Conservation (phyloP, 2,113 vertebrate genomes). For the Phasianus colchicus region DNA sequence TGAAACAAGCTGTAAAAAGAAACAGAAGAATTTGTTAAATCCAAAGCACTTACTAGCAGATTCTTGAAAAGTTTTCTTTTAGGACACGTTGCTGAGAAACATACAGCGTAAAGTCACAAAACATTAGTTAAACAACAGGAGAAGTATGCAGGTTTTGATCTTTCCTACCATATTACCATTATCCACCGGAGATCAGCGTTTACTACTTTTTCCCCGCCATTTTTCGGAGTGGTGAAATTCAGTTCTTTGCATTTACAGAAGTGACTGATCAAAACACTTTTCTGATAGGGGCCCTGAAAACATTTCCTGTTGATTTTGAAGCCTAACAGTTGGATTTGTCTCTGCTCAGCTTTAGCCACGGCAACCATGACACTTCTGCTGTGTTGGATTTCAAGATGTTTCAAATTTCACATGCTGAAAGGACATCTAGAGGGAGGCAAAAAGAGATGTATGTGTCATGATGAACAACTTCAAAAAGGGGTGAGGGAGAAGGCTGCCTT, state of each 20-base stretch:
- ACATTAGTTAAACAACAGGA: not conserved
- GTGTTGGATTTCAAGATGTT: not conserved
- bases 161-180: not conserved
- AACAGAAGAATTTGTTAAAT: not conserved
- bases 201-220: not conserved
- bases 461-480: not conserved
- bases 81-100: not conserved
- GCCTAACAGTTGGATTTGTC: not conserved
- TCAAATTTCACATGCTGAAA: not conserved
- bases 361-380: not conserved
- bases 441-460: accelerated
- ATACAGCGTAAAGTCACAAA: not conserved
- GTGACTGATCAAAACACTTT: not conserved
- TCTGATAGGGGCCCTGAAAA: not conserved
- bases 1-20: not conserved
- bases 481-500: accelerated
- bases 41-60: not conserved
- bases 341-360: accelerated
- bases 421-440: not conserved
- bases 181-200: not conserved
- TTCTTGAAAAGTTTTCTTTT: not conserved
- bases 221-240: not conserved
- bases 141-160: not conserved
- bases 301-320: not conserved
- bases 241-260: not conserved